A percentile compares a stretch with the other conserved stretches of the same genome.
phyloP scores from a whole-genome alignment of 2,888 invertebrate species.

The Dryadula phaetusa region DNA sequence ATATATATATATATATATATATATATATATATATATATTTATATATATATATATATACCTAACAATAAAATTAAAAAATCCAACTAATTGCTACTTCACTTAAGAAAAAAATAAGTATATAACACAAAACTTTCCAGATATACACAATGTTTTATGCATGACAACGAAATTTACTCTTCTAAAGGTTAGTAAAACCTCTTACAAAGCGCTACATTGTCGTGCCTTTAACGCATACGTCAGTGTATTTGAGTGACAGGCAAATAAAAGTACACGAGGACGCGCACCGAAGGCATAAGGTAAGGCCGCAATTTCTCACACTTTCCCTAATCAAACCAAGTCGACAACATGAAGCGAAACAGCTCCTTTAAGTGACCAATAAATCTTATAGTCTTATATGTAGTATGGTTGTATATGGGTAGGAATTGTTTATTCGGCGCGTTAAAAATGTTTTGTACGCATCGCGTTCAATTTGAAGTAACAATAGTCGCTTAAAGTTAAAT shows the following conservation, averaged over 20 bases:
- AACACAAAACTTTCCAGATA: conserved; percentile 57
- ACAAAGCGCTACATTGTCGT: conserved; percentile 76
- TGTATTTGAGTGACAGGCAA: conserved; percentile 78
- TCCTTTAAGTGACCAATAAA: conserved; percentile 46
- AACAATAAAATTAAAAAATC: background rate
- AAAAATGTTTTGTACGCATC: background rate
- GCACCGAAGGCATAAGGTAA: conserved; percentile 46
- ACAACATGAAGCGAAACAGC: conserved; percentile 47
- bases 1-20: no score
- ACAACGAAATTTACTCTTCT: conserved; percentile 76
- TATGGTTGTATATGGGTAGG: conserved; percentile 19
- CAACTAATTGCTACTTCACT: background rate
- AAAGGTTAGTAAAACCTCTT: conserved; percentile 68
- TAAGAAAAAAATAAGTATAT: background rate
- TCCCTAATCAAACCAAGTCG: conserved; percentile 57
- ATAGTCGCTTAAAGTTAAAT: background rate
- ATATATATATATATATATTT: no score
- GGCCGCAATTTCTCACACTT: conserved; percentile 66
- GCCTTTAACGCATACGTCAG: conserved; percentile 65
- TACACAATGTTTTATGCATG: conserved; percentile 68
- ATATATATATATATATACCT: no score
- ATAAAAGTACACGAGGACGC: conserved; percentile 71
- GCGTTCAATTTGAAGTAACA: background rate
- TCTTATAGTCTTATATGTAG: conserved; percentile 33
- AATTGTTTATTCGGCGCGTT: conserved; percentile 17